Evolutionary conservation across 1,140 invertebrate species (phyloP), one percentile per base, ranked within the genome.

Genomic region (Bactericera cockerelli): DNA sequence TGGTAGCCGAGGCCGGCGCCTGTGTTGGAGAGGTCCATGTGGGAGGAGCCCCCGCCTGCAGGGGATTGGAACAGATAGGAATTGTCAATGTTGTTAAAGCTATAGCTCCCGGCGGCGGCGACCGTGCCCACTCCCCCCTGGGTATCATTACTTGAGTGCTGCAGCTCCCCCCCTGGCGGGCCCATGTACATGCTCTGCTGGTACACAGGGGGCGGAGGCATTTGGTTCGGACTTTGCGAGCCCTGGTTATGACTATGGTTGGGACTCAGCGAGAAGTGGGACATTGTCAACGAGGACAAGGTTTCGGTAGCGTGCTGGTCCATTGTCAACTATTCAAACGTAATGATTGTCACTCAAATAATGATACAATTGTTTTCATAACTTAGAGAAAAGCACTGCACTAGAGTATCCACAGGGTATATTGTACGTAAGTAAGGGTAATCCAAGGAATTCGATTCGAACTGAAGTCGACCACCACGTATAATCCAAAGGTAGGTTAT

Each of bases 1-100:
- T 49, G 42, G 42, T 49, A 49, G 19, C 42, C 19, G n/a, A 49
- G 6, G n/a, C 42, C 42, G 22, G 42, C 42, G 16, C 10, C 33
- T n/a, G n/a, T n/a, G 28, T 13, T 31, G n/a, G 42, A 16, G n/a
- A 49, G 22, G 22, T 49, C 42, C 42, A 49, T 49, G 42, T 49
- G 4, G n/a, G 42, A 4, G 6, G 42, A 22, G n/a, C 42, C 42
- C 16, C 33, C 33, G 22, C 42, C 42, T n/a, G 8, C 42, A 10
- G 42, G 42, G 4, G 42, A 49, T 49, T 49, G 42, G 19, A 49
- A 49, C n/a, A 49, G 19, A 49, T 49, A 49, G n/a, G 42, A 49
- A 49, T 49, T 49, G 42, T 49, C 42, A 49, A 49, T 16, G 22
- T 49, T 49, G 42, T 49, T 49, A 49, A 49, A 49, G 22, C 19